phyloP scores from a whole-genome alignment of 2,888 invertebrate genomes.

The Penaeus monodon region DNA sequence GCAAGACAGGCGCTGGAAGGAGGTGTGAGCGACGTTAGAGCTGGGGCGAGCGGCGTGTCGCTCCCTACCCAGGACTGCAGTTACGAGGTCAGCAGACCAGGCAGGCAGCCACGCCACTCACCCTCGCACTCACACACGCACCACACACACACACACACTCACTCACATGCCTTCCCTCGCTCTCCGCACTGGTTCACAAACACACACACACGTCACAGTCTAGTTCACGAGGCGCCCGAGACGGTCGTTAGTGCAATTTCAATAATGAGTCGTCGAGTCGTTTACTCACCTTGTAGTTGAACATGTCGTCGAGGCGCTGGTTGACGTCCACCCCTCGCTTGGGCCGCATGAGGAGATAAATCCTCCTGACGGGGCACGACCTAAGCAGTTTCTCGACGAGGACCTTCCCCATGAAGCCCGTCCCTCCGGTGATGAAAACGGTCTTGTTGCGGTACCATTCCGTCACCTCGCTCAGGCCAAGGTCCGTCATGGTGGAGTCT shows the following conservation, averaged over 20 bases:
- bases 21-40: background rate
- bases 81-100: conserved; percentile 2
- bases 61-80: conserved; percentile 13
- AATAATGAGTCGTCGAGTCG: too few relatives aligned
- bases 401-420: conserved; percentile 92
- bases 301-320: conserved; percentile 79
- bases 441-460: conserved; percentile 79
- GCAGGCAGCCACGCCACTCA: background rate
- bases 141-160: conserved; percentile 7
- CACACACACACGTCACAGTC: conserved; percentile 4
- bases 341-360: conserved; percentile 83
- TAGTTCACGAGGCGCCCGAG: too few relatives aligned
- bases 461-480: conserved; percentile 70
- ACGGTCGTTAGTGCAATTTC: too few relatives aligned
- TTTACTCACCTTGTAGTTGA: conserved; percentile 83
- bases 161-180: background rate
- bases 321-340: conserved; percentile 79
- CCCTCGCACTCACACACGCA: background rate
- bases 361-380: conserved; percentile 81
- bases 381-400: conserved; percentile 88
- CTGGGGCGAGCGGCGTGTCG: background rate
- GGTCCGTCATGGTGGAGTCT: conserved; percentile 31
- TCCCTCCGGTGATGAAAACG: conserved; percentile 87
- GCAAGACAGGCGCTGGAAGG: background rate
- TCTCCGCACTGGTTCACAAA: background rate